Base-by-base conservation (phyloP, 2,113 vertebrate species). In the Synodontis membranacea region DNA sequence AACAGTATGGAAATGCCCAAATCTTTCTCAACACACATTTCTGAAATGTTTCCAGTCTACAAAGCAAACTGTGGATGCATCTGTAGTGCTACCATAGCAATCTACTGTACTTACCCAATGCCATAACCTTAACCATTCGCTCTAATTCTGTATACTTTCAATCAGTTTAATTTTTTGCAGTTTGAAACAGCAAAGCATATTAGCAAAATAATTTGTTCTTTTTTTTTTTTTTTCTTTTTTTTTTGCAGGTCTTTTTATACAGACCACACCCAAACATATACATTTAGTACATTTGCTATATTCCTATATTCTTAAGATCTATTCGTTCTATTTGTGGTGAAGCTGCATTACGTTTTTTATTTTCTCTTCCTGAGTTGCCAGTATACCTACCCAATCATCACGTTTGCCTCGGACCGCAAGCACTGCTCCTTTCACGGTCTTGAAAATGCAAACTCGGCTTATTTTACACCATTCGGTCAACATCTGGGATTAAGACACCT, bases 11-110 rank as follows among this genome's bases (percentile, higher is more conserved):
- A 66, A 66, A 44, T 75, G 37, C 37, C 37, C 0, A 11, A 74
- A 76, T 84, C 17, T 54, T 10, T 50, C 37, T 62, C 72, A 46
- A 34, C 62, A 52, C 62, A 83, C 9, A 37, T 68, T 68, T 68
- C n/a, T 83, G 31, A 39, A 50, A 19, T 31, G 68, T 75, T 84
- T 74, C 37, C 28, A 58, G 52, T n/a, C 48, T 84, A 75, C 39
- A 44, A 42, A 84, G 15, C 25, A 31, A 74, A 75, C 52, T 62
- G 25, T 56, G 54, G 11, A 3, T 78, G 44, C 39, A 31, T 76
- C 42, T 60, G 42, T 12, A 8, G 1, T 48, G 70, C 76, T 76
- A 42, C 83, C 83, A 84, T 75, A 76, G 83, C 39, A 76, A 84
- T 48, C 68, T 44, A 37, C n/a, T n/a, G n/a, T n/a, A n/a, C 25